Evolutionary conservation across 2,797 vertebrate species (phyloP), one percentile per base, ranked within the genome.

Genomic region (Manis javanica): DNA sequence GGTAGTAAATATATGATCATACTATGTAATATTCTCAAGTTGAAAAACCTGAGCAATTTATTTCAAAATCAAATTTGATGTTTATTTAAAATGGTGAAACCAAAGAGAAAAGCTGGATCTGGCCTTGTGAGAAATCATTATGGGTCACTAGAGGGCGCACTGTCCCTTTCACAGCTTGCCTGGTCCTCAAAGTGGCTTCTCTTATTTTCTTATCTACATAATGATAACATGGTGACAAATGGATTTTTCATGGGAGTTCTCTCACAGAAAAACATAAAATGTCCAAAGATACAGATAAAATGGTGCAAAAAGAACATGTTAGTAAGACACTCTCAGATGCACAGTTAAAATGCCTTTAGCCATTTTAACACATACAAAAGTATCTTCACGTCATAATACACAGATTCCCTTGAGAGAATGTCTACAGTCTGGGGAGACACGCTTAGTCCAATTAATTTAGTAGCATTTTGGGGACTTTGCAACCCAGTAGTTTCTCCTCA

Each of bases 101-200:
- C 34, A 11, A 53, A 61, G 81, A 69, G 16, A 68, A 94, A 90
- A 81, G 86, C 72, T 87, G 24, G 3, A 18, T 26, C 37, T 53
- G 72, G 37, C 34, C 53, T 88, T 37, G 64, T 90, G 71, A 97
- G 94, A 51, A 92, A 29, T 88, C 89, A 96, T 96, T 57, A 11
- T 92, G 37, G 57, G 57, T 96, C 98, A 98, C 98, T 99, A 99
- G 98, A 98, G 98, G 98, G 98, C 97, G 97, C 97, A 97, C 96
- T 95, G 92, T 85, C 68, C 11, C 87, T 97, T 96, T 82, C 53
- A 94, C 66, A 87, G 63, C 12, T 78, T 95, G n/a, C 69, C 53
- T 87, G n/a, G 2, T 5, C 51, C 96, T 69, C 0, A 13, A 86
- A 53, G 69, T 15, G 42, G 39, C 86, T 94, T 96, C 61, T 91